Evolutionary conservation across 35 echinoderm and acorn worm species (phyloP).

Genomic region (Hemicentrotus pulcherrimus): DNA sequence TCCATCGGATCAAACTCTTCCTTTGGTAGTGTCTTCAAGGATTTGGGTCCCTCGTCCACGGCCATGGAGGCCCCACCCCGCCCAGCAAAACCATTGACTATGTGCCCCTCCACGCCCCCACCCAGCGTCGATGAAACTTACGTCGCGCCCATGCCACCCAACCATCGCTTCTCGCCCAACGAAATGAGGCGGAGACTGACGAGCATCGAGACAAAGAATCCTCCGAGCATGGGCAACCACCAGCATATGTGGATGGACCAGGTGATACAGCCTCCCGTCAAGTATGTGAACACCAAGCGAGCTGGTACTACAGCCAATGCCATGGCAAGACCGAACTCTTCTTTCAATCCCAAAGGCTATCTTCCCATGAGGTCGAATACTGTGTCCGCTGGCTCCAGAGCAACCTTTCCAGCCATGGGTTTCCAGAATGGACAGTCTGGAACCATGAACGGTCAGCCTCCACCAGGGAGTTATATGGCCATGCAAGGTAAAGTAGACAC

Average conservation of each 20-base stretch:
- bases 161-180: constrained; percentile 5
- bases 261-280: background rate
- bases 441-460: background rate
- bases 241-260: constrained; percentile 60
- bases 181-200: constrained; percentile 5
- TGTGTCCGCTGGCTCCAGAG: background rate
- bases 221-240: background rate
- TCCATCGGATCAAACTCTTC: background rate
- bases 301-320: constrained; percentile 28
- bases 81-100: constrained; percentile 38
- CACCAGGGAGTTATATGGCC: constrained; percentile 53
- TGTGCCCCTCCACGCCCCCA: constrained; percentile 54
- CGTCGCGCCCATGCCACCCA: background rate
- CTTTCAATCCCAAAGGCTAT: background rate
- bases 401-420: background rate
- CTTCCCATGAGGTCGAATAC: constrained; percentile 39
- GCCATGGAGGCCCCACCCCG: constrained; percentile 51
- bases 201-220: constrained; percentile 15
- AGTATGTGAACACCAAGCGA: constrained; percentile 44
- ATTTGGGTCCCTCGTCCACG: constrained; percentile 23
- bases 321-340: background rate
- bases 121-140: constrained; percentile 65
- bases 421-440: background rate
- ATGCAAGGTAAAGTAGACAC: constrained; percentile 56
- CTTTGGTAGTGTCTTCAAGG: constrained; percentile 1